A percentile compares a stretch with the other conserved stretches of the same genome.
phyloP scores from a whole-genome alignment of 1,140 invertebrate genomes.

The Oppia nitens region DNA sequence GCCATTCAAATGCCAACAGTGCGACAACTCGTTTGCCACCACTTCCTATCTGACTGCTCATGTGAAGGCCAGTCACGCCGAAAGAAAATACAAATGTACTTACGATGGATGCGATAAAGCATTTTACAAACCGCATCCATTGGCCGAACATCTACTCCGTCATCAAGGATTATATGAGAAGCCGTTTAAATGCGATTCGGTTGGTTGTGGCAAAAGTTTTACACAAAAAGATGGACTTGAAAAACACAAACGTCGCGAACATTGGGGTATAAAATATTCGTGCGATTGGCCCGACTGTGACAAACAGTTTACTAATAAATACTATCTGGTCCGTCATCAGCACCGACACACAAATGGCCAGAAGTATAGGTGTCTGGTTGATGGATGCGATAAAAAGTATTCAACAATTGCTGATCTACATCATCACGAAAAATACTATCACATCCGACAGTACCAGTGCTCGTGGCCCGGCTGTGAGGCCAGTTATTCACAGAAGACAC shows the following conservation, averaged over 20 bases:
- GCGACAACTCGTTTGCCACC: no score
- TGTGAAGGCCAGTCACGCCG: no score
- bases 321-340: conserved; percentile 1
- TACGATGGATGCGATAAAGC: no score
- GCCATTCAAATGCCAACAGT: background rate
- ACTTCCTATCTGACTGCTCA: no score
- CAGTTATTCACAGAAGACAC: background rate
- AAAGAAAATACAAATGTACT: no score
- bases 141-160: no score
- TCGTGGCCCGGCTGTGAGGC: background rate
- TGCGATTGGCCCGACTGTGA: conserved; percentile 42
- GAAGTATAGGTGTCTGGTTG: background rate
- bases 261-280: conserved; percentile 45
- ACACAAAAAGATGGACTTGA: no score
- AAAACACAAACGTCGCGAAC: no score
- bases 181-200: background rate
- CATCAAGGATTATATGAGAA: no score
- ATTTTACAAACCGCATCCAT: no score
- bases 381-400: background rate
- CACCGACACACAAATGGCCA: background rate
- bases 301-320: conserved; percentile 32
- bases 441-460: background rate
- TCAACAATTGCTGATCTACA: background rate
- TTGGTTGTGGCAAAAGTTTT: background rate
- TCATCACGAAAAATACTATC: background rate